These are phyloP conservation scores for Delia radicum DNA, from an alignment of 1,140 invertebrate genomes.

Conservation along the genomic window DNA sequence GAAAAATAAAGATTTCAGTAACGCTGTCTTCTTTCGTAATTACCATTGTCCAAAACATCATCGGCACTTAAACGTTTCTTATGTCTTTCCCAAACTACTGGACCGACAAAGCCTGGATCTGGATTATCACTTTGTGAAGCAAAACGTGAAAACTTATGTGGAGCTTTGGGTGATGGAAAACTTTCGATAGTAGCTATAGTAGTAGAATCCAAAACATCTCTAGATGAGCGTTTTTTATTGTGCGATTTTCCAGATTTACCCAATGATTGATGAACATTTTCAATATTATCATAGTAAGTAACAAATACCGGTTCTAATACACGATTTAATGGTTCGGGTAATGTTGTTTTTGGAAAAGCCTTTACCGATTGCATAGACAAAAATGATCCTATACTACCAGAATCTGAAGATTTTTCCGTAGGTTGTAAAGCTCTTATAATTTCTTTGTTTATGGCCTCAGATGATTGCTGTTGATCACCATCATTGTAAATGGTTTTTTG, in stretches of 20 bases:
- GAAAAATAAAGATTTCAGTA: conserved; percentile 22
- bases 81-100: conserved; percentile 77
- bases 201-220: conserved; percentile 30
- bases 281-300: conserved; percentile 63
- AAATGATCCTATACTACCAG: conserved; percentile 52
- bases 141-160: conserved; percentile 35
- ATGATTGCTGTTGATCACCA: conserved; percentile 11
- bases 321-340: conserved; percentile 68
- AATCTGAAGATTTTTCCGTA: conserved; percentile 46
- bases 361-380: conserved; percentile 80
- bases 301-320: conserved; percentile 75
- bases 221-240: conserved; percentile 30
- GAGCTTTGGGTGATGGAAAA: conserved; percentile 50
- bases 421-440: conserved; percentile 41
- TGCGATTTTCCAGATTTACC: conserved; percentile 27
- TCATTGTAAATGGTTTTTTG: conserved; percentile 35
- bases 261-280: conserved; percentile 54
- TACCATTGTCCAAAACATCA: conserved; percentile 42
- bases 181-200: conserved; percentile 47
- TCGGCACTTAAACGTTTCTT: conserved; percentile 55
- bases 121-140: conserved; percentile 54
- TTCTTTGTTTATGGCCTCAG: conserved; percentile 51
- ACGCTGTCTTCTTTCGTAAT: conserved; percentile 26
- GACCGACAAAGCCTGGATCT: conserved; percentile 82
- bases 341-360: conserved; percentile 66